Evolutionary conservation across 2,888 invertebrate genomes (phyloP).

Genomic region (Linnaemya vulpina): DNA sequence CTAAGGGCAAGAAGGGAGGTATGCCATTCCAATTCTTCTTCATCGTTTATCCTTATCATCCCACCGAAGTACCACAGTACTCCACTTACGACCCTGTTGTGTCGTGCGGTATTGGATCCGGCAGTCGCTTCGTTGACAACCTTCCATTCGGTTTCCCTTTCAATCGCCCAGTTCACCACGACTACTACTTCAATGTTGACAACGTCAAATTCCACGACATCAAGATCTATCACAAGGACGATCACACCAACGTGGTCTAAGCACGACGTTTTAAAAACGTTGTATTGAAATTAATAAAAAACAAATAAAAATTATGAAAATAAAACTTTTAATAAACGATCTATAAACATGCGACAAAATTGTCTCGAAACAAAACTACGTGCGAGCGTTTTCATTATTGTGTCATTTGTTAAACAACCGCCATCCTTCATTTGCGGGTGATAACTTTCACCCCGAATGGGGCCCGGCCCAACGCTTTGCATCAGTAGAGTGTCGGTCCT

Average conservation of each 20-base stretch:
- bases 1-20: slow-evolving; percentile 86
- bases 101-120: slow-evolving; percentile 84
- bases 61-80: slow-evolving; percentile 82
- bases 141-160: slow-evolving; percentile 89
- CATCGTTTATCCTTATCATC: slow-evolving; percentile 84
- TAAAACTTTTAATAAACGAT: not conserved
- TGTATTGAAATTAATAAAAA: not conserved
- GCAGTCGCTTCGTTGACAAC: slow-evolving; percentile 81
- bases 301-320: not conserved
- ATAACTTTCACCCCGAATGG: too few species aligned
- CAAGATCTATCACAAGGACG: slow-evolving; percentile 86
- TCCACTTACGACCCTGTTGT: slow-evolving; percentile 84
- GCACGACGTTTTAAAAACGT: slow-evolving; percentile 6
- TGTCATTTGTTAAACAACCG: too few species aligned
- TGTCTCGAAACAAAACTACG: too few species aligned
- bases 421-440: too few species aligned
- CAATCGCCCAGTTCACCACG: slow-evolving; percentile 86
- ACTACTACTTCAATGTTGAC: slow-evolving; percentile 86
- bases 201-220: slow-evolving; percentile 88
- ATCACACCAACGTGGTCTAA: slow-evolving; percentile 80
- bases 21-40: slow-evolving; percentile 86
- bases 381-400: too few species aligned
- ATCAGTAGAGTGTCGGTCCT: too few species aligned
- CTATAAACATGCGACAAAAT: too few species aligned
- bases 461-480: too few species aligned